Conservation (phyloP, 2,113 vertebrate species). For the Oncorhynchus nerka region DNA sequence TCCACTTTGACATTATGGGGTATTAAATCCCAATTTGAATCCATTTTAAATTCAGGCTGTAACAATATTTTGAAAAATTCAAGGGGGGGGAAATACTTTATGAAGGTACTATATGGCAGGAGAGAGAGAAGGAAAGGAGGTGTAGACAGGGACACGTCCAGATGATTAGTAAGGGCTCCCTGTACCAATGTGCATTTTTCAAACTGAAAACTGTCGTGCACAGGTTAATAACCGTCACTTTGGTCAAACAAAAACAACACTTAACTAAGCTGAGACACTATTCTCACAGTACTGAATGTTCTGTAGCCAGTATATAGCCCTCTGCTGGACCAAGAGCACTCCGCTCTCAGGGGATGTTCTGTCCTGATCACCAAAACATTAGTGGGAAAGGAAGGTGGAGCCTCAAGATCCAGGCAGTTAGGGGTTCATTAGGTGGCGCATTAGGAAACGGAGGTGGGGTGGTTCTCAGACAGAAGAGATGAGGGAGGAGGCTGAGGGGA, state of each 20-base stretch:
- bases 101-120: too few species aligned
- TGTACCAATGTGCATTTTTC: slow-evolving; percentile 13
- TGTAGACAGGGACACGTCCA: not conserved
- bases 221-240: slow-evolving; percentile 39
- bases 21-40: slow-evolving; percentile 17
- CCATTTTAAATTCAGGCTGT: too few species aligned
- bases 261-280: slow-evolving; percentile 31
- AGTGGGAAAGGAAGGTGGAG: slow-evolving; percentile 7
- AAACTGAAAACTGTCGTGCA: slow-evolving; percentile 32
- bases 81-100: too few species aligned
- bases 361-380: not conserved
- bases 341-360: not conserved
- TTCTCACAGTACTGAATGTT: not conserved
- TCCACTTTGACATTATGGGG: too few species aligned
- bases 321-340: not conserved
- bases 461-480: slow-evolving; percentile 17
- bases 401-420: slow-evolving; percentile 18
- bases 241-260: slow-evolving; percentile 12
- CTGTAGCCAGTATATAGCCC: slow-evolving; percentile 1
- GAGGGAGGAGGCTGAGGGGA: not conserved
- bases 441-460: slow-evolving; percentile 8
- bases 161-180: slow-evolving; percentile 8
- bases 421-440: not conserved
- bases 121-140: not conserved
- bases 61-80: too few species aligned